Conservation (phyloP, 2,888 invertebrate genomes). For the Ophion ellenae region DNA sequence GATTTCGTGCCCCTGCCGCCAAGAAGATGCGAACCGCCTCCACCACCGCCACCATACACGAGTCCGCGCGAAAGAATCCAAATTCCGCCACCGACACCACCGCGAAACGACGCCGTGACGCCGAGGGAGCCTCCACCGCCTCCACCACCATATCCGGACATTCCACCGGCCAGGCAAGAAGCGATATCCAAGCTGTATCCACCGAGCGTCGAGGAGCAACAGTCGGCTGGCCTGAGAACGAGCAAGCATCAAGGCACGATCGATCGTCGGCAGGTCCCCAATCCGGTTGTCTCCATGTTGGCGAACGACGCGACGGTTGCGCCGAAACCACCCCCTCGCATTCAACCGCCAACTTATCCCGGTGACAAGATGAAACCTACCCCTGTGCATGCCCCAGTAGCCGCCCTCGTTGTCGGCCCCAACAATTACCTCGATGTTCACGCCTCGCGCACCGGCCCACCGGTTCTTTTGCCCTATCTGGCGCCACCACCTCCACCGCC, state of each 20-base stretch:
- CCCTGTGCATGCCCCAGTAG: conserved; percentile 83
- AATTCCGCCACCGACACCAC: conserved; percentile 82
- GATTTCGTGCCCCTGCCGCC: conserved; percentile 87
- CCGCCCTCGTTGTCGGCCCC: conserved; percentile 86
- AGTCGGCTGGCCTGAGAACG: conserved; percentile 7
- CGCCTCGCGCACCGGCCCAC: conserved; percentile 85
- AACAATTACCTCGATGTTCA: conserved; percentile 88
- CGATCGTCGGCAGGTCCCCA: neutral
- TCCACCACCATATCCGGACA: conserved; percentile 86
- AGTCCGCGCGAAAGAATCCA: conserved; percentile 81
- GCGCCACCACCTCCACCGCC: conserved; percentile 87
- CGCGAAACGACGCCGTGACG: conserved; percentile 83
- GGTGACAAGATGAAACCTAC: conserved; percentile 84
- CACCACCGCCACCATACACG: conserved; percentile 83
- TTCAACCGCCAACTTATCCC: conserved; percentile 83
- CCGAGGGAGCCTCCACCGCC: conserved; percentile 87
- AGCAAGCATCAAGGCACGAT: conserved; percentile 26
- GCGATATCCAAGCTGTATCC: conserved; percentile 75
- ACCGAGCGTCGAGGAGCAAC: conserved; percentile 59
- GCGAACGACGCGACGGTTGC: conserved; percentile 84
- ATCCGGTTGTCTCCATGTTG: neutral
- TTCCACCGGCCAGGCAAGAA: conserved; percentile 69
- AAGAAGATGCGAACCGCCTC: conserved; percentile 87
- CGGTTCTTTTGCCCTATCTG: conserved; percentile 84
- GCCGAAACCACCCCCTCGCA: conserved; percentile 86